A percentile compares a stretch with the other conserved stretches of the same genome.
Conservation (phyloP, 53 echinoderm and acorn worm genomes). For the Hippasteria phrygiana region DNA sequence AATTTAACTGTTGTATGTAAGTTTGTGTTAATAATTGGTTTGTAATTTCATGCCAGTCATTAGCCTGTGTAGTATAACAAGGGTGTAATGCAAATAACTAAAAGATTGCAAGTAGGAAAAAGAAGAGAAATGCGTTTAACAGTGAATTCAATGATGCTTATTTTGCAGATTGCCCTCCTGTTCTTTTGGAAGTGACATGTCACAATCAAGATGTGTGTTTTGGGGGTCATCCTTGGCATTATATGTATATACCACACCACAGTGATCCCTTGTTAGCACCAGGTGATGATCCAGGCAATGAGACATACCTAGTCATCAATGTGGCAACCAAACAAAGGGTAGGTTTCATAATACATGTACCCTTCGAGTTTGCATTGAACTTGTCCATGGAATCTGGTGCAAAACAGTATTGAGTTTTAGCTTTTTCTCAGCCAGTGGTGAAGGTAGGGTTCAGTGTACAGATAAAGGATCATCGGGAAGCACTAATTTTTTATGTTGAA, state of each 20-base stretch:
- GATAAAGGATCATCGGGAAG: no score
- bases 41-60: no score
- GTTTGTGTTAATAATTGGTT: no score
- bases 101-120: neutral
- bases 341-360: neutral
- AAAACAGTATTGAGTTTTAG: no score
- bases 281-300: neutral
- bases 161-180: constrained; percentile 53
- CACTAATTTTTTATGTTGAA: no score
- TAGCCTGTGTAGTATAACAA: no score
- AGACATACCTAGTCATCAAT: constrained; percentile 35
- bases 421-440: no score
- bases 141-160: neutral
- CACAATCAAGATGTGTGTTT: constrained; percentile 53
- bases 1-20: no score
- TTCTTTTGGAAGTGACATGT: constrained; percentile 61
- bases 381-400: no score
- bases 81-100: no score
- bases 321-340: constrained; percentile 62
- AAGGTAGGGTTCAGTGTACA: no score
- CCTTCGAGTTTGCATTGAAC: no score
- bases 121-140: neutral
- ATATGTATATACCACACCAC: constrained; percentile 31
- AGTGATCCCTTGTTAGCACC: constrained; percentile 16
- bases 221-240: constrained; percentile 77